A percentile compares a stretch with the other conserved stretches of the same genome.
Evolutionary conservation across 2,888 invertebrate genomes (phyloP).

Genomic region (Galeruca laticollis): DNA sequence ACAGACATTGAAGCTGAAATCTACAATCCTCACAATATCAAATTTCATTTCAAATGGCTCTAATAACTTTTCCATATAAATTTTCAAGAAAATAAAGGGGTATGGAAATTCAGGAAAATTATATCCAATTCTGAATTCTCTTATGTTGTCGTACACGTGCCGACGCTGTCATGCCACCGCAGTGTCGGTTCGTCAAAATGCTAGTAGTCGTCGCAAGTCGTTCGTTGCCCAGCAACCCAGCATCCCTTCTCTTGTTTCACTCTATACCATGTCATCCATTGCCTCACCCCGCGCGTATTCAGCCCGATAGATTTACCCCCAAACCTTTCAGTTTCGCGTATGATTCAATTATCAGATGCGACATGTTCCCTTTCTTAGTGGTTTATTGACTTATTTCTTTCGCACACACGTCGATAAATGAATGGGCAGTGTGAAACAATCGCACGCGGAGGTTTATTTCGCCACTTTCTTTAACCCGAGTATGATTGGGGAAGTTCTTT

Average conservation of each 20-base stretch:
- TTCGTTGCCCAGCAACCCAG: constrained; percentile 65
- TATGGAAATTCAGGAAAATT: neutral
- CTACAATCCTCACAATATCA: neutral
- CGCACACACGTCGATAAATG: constrained; percentile 31
- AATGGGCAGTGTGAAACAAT: constrained; percentile 30
- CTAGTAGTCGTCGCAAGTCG: constrained; percentile 53
- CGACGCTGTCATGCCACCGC: constrained; percentile 42
- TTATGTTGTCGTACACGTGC: constrained; percentile 36
- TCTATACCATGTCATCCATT: constrained; percentile 40
- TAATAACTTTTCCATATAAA: neutral
- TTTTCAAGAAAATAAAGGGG: neutral
- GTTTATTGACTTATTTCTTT: constrained; percentile 64
- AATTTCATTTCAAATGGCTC: neutral
- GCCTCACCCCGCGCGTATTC: constrained; percentile 43
- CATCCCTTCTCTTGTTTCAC: constrained; percentile 59
- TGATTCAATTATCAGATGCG: constrained; percentile 65
- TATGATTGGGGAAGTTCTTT: constrained; percentile 26
- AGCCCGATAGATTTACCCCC: constrained; percentile 44
- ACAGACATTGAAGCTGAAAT: too few species aligned
- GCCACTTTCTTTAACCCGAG: constrained; percentile 13
- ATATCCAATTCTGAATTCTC: neutral
- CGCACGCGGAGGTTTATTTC: constrained; percentile 13
- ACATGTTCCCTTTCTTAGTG: constrained; percentile 61
- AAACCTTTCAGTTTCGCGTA: constrained; percentile 50
- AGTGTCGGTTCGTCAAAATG: constrained; percentile 54